Evolutionary conservation across 2,888 invertebrate genomes (phyloP).

Genomic region (Beris chalybata): DNA sequence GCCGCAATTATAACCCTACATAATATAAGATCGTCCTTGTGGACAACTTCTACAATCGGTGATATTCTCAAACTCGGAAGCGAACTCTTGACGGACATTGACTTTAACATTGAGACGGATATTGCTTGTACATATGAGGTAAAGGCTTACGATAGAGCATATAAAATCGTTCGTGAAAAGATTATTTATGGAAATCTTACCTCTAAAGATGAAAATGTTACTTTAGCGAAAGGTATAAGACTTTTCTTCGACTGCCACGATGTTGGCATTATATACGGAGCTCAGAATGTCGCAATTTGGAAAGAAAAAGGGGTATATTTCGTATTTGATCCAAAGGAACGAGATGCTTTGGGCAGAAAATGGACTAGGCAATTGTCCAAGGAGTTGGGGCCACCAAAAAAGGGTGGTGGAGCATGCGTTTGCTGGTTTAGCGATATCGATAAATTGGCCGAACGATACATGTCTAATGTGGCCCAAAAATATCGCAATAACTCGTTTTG

Average conservation of each 20-base stretch:
- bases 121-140: conserved; percentile 33
- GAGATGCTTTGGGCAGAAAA: conserved; percentile 47
- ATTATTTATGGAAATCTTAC: conserved; percentile 51
- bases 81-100: conserved; percentile 45
- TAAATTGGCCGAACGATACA: conserved; percentile 52
- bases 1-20: conserved; percentile 53
- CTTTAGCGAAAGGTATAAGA: conserved; percentile 49
- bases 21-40: conserved; percentile 49
- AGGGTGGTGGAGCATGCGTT: conserved; percentile 52
- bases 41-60: conserved; percentile 52
- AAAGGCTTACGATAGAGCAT: conserved; percentile 20
- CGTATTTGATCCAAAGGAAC: conserved; percentile 57
- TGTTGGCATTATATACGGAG: conserved; percentile 53
- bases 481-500: conserved; percentile 47
- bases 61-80: conserved; percentile 53
- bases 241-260: conserved; percentile 52
- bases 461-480: conserved; percentile 49
- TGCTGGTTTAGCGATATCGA: conserved; percentile 51
- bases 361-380: conserved; percentile 40
- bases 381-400: conserved; percentile 4
- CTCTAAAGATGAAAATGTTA: conserved; percentile 47
- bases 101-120: conserved; percentile 32
- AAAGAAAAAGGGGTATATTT: conserved; percentile 53
- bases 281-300: conserved; percentile 55
- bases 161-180: conserved; percentile 40